These are phyloP conservation scores for Catharus minimus DNA, from an alignment of 2,113 vertebrate genomes.

Conservation along the genomic window DNA sequence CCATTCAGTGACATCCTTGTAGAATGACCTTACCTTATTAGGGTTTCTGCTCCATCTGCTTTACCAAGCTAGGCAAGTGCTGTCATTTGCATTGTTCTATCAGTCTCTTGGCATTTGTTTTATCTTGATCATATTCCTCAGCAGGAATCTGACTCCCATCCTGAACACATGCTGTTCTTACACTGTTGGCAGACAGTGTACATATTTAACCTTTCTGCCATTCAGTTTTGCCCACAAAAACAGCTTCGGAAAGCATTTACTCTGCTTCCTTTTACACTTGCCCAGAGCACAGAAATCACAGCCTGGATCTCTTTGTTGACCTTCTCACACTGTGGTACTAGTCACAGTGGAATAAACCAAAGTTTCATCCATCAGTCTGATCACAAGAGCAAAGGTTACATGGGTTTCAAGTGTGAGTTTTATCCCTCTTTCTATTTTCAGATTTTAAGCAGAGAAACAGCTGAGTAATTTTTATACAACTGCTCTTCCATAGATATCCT, in stretches of 20 bases:
- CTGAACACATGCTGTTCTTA: constrained; percentile 25
- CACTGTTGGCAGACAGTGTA: constrained; percentile 10
- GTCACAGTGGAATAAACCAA: neutral
- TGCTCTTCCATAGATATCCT: neutral
- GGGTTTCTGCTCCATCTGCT: constrained; percentile 3
- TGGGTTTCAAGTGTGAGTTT: neutral
- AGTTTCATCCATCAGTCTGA: neutral
- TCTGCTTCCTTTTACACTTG: neutral
- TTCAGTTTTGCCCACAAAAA: constrained; percentile 3
- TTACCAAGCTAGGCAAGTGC: neutral
- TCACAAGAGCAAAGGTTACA: neutral
- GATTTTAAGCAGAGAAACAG: neutral
- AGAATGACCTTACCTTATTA: constrained; percentile 30
- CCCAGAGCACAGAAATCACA: neutral
- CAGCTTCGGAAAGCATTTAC: neutral
- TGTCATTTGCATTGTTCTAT: constrained; percentile 19
- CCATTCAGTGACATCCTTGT: neutral
- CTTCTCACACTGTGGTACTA: neutral
- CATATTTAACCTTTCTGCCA: constrained; percentile 45
- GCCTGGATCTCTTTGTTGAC: neutral
- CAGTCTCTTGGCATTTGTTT: constrained; percentile 54
- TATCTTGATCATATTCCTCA: constrained; percentile 46
- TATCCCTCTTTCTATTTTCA: neutral
- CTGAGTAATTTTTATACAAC: neutral
- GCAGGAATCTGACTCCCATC: neutral